Percentiles rank a stretch among this genome's conserved stretches.
Evolutionary conservation across 1,140 invertebrate genomes (phyloP).

Genomic region (Subanguina moxae): DNA sequence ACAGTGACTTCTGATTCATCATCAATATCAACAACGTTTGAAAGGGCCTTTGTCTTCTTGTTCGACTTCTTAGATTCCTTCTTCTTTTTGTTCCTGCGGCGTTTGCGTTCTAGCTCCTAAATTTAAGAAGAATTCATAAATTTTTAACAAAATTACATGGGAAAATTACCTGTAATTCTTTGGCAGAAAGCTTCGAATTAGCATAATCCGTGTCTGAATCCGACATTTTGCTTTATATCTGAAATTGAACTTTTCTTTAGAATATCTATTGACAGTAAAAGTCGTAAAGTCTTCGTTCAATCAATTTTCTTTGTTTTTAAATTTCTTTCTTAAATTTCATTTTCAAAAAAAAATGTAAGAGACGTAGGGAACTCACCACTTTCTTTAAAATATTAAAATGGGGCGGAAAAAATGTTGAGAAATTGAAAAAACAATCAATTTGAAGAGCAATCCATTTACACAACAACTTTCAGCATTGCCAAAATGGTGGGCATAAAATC

Average conservation of each 20-base stretch:
- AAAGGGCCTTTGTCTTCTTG: slow-evolving; percentile 19
- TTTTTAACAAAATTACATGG: neutral
- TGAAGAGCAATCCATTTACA: no score
- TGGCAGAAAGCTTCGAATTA: slow-evolving; percentile 5
- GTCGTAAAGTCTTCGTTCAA: no score
- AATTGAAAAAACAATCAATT: no score
- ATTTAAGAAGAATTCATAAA: neutral
- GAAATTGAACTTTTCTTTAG: neutral
- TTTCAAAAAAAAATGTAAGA: no score
- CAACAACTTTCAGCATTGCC: no score
- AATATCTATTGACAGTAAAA: no score
- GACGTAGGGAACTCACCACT: no score
- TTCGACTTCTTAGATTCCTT: slow-evolving; percentile 53
- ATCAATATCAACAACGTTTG: slow-evolving; percentile 17
- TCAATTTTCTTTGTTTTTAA: no score
- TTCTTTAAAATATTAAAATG: no score
- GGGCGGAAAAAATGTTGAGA: no score
- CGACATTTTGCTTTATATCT: neutral
- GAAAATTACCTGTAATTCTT: slow-evolving; percentile 21
- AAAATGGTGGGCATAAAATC: no score
- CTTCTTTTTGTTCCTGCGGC: slow-evolving; percentile 58
- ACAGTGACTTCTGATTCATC: slow-evolving; percentile 1
- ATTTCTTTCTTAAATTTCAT: no score
- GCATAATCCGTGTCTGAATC: slow-evolving; percentile 12
- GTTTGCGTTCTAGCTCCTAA: slow-evolving; percentile 54